Conservation (phyloP, 2,888 invertebrate genomes). For the Allacma fusca region DNA sequence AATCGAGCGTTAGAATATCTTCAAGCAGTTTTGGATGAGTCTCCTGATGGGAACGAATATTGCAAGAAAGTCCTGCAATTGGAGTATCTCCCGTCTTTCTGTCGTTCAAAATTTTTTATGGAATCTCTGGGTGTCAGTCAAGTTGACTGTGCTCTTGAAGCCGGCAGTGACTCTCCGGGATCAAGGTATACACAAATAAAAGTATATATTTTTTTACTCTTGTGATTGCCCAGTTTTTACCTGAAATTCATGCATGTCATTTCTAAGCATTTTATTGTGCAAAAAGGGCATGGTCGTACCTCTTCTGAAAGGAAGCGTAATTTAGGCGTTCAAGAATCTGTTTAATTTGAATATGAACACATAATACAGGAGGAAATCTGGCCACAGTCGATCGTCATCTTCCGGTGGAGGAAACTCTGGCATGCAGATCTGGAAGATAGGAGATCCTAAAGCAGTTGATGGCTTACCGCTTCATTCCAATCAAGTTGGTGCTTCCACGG, state of each 20-base stretch:
- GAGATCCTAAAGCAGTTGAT: slow-evolving; percentile 44
- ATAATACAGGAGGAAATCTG: slow-evolving; percentile 18
- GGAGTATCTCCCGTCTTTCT: slow-evolving; percentile 57
- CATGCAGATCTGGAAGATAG: slow-evolving; percentile 52
- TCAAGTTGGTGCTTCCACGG: neutral
- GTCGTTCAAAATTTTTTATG: slow-evolving; percentile 54
- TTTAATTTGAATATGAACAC: neutral
- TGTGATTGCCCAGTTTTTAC: no score
- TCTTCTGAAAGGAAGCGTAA: no score
- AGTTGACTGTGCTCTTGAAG: slow-evolving; percentile 55
- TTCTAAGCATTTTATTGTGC: no score
- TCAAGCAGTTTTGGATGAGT: slow-evolving; percentile 60
- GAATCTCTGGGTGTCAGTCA: slow-evolving; percentile 57
- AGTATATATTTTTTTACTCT: no score
- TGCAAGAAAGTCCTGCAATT: slow-evolving; percentile 57
- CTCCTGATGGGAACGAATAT: slow-evolving; percentile 54
- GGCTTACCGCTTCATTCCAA: slow-evolving; percentile 37
- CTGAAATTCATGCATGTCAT: no score
- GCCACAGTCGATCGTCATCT: slow-evolving; percentile 57
- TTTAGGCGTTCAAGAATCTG: no score
- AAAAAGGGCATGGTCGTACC: no score
- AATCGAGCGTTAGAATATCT: slow-evolving; percentile 58
- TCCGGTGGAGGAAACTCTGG: slow-evolving; percentile 51
- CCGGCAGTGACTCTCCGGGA: slow-evolving; percentile 46
- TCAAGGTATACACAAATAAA: slow-evolving; percentile 26